Base-by-base conservation (phyloP, 2,113 vertebrate species). In the Laticauda laticaudata region DNA sequence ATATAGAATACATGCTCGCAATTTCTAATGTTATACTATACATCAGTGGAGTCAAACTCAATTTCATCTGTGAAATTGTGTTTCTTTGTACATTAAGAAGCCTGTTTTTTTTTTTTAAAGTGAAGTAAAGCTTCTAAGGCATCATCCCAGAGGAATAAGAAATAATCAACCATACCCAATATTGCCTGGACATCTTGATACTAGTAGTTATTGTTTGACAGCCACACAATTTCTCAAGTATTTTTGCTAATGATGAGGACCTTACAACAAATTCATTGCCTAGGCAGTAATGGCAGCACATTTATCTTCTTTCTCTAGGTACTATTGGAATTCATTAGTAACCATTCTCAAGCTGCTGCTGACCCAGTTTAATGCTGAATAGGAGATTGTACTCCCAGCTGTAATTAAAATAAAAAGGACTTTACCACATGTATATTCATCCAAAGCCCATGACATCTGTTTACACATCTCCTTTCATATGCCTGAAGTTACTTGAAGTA, bases 361-460 rank as follows among this genome's bases (percentile, higher is more conserved):
- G 97, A 96, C 97, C 97, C 95, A 97, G 95, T 97, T 98, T 97
- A 97, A 97, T 95, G 95, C 95, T 90, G 96, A 94, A 94, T 96
- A 97, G 95, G 95, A 97, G 96, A 96, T n/a, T 93, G 95, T 81
- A 94, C 91, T 97, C 90, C 92, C 91, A 92, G 91, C 94, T 93
- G 94, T 96, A 97, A 97, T 97, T 97, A 97, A 95, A 96, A 88
- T 86, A 93, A 94, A 95, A 69, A 92, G 56, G 92, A 95, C 94
- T 95, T 95, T 90, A 94, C 92, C 95, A 94, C 39, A 94, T 93
- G 94, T 26, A 20, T 90, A 94, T 93, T 94, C 91, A 92, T 96
- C 88, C 89, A 94, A 92, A 8, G 39, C 88, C 75, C 92, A 94
- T 0, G 93, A 92, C 95, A 94, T 95, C 94, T 95, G 94, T 93